Conservation (phyloP, 2,113 vertebrate species). For the Gila orcuttii region DNA sequence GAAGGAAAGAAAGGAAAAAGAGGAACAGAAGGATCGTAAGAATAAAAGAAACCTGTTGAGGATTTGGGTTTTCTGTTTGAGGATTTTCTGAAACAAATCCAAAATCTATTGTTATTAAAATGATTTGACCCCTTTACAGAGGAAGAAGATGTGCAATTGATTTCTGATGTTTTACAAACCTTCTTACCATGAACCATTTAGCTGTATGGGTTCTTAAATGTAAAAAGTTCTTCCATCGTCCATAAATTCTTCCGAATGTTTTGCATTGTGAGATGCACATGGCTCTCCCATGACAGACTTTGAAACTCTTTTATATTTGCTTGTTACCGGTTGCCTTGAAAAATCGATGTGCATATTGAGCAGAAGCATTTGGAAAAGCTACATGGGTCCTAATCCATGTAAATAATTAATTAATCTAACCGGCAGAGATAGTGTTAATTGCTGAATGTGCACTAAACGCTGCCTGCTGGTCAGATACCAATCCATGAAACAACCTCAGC, state of each 20-base stretch:
- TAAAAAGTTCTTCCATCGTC: too few relatives aligned
- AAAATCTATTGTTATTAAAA: slow-evolving; percentile 9
- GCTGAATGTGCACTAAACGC: slow-evolving; percentile 13
- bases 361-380: background rate
- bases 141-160: background rate
- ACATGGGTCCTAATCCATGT: slow-evolving; percentile 14
- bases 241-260: background rate
- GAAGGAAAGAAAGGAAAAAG: background rate
- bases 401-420: slow-evolving; percentile 10
- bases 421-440: slow-evolving; percentile 27
- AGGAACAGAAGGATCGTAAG: background rate
- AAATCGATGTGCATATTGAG: background rate
- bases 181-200: too few relatives aligned
- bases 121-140: background rate
- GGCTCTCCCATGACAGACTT: too few relatives aligned
- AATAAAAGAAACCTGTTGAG: background rate
- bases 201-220: too few relatives aligned
- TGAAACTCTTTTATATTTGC: too few relatives aligned
- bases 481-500: slow-evolving; percentile 46
- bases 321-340: background rate
- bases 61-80: background rate
- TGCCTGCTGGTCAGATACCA: slow-evolving; percentile 23
- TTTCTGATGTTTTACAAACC: background rate
- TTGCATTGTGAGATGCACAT: background rate
- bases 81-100: background rate